Evolutionary conservation across 1,140 invertebrate species (phyloP).

Genomic region (Bathynomus jamesi): DNA sequence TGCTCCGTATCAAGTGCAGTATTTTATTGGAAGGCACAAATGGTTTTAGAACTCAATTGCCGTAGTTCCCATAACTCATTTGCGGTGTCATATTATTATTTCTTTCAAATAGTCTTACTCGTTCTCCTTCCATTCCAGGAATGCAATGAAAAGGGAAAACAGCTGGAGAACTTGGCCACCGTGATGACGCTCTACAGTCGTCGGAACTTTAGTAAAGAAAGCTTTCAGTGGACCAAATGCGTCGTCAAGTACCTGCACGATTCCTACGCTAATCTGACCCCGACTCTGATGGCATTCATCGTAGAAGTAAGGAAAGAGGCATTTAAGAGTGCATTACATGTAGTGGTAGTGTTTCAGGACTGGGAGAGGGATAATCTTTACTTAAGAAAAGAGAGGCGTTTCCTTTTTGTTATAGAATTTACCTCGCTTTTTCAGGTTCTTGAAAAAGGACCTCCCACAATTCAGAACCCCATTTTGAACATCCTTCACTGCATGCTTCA

Average conservation of each 20-base stretch:
- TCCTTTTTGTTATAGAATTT: no score
- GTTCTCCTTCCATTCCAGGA: no score
- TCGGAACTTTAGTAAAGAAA: slow-evolving; percentile 94
- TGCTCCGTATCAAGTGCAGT: no score
- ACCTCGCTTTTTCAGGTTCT: slow-evolving; percentile 57
- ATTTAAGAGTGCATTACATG: no score
- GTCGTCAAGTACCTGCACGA: slow-evolving; percentile 98
- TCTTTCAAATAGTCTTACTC: no score
- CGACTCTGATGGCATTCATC: slow-evolving; percentile 86
- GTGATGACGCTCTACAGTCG: slow-evolving; percentile 97
- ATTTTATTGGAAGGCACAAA: no score
- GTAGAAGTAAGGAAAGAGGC: slow-evolving; percentile 88
- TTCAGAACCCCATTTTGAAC: slow-evolving; percentile 83
- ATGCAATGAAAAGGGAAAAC: slow-evolving; percentile 79
- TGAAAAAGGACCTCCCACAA: slow-evolving; percentile 64
- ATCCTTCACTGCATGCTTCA: slow-evolving; percentile 94
- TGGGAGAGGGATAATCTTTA: no score
- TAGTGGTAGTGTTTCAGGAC: no score
- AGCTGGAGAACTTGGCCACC: slow-evolving; percentile 90
- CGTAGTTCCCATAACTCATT: no score
- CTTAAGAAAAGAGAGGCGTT: no score
- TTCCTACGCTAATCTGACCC: slow-evolving; percentile 80
- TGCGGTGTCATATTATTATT: no score
- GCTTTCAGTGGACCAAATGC: slow-evolving; percentile 99
- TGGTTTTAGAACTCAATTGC: no score